Conservation (phyloP, 1,140 invertebrate species). For the Doryteuthis pealeii region DNA sequence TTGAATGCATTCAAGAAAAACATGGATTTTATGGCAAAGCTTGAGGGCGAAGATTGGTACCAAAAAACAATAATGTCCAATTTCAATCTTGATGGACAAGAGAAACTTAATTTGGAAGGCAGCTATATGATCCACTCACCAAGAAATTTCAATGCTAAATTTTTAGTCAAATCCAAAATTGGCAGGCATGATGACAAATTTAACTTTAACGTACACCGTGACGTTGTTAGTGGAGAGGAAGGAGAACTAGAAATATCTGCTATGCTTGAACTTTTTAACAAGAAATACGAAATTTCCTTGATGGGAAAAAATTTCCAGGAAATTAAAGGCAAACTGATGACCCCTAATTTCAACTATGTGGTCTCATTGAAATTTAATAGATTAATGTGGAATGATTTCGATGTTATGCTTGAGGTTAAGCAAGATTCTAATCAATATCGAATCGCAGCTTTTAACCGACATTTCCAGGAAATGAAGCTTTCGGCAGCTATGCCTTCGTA, state of each 20-base stretch:
- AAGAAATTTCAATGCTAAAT: not conserved
- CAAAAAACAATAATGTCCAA: not conserved
- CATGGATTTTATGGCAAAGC: not conserved
- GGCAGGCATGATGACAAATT: not conserved
- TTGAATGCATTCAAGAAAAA: not conserved
- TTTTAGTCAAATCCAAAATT: not conserved
- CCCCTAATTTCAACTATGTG: too few species aligned
- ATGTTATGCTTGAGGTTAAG: too few species aligned
- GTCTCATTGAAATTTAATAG: too few species aligned
- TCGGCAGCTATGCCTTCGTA: not conserved
- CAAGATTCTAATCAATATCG: too few species aligned
- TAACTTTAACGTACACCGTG: not conserved
- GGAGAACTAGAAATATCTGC: not conserved
- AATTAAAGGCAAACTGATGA: too few species aligned
- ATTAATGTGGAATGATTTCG: too few species aligned
- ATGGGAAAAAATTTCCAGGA: too few species aligned
- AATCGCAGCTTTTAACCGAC: too few species aligned
- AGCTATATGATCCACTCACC: not conserved
- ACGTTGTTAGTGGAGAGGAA: too few species aligned
- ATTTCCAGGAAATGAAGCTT: not conserved
- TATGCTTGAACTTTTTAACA: not conserved
- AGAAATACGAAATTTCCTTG: not conserved
- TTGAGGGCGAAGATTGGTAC: not conserved
- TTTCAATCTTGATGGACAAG: not conserved
- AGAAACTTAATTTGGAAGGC: not conserved